Percentiles rank a stretch among this genome's conserved stretches.
Evolutionary conservation across 2,888 invertebrate genomes (phyloP).

Genomic region (Alentia gelatinosa): DNA sequence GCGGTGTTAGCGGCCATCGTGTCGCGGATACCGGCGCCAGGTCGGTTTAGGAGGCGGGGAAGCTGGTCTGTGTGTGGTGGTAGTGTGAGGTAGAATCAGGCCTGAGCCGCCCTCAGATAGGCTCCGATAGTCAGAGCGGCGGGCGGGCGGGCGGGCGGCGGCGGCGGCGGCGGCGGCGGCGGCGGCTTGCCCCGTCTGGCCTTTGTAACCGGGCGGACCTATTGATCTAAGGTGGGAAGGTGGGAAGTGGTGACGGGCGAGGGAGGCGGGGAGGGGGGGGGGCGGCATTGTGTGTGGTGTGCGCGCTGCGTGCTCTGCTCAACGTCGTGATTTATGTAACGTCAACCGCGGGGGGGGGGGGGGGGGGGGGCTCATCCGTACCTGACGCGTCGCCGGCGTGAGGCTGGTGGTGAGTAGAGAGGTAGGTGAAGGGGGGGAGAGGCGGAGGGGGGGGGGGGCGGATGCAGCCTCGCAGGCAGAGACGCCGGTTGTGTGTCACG

Average conservation of each 20-base stretch:
- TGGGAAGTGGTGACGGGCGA: not conserved
- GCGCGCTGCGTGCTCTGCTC: not conserved
- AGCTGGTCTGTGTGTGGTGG: not conserved
- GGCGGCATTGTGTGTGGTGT: not conserved
- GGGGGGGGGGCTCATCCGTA: not conserved
- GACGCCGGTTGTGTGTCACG: slow-evolving; percentile 1
- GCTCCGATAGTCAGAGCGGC: not conserved
- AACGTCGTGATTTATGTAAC: not conserved
- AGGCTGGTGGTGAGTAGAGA: no score
- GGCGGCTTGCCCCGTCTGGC: not conserved
- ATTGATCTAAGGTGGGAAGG: not conserved
- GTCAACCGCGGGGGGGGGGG: not conserved
- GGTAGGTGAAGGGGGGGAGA: not conserved
- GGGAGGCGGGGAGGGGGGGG: not conserved
- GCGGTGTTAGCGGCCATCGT: not conserved
- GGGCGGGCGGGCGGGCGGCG: not conserved
- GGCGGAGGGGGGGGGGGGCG: not conserved
- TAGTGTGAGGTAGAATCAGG: no score
- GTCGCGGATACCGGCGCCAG: not conserved
- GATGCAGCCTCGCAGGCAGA: no score
- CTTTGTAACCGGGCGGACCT: slow-evolving; percentile 2
- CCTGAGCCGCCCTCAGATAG: not conserved
- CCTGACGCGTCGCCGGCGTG: no score
- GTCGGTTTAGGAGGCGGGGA: not conserved
- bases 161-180: not conserved